phyloP scores from a whole-genome alignment of 2,888 invertebrate genomes.

The Ceramica pisi region DNA sequence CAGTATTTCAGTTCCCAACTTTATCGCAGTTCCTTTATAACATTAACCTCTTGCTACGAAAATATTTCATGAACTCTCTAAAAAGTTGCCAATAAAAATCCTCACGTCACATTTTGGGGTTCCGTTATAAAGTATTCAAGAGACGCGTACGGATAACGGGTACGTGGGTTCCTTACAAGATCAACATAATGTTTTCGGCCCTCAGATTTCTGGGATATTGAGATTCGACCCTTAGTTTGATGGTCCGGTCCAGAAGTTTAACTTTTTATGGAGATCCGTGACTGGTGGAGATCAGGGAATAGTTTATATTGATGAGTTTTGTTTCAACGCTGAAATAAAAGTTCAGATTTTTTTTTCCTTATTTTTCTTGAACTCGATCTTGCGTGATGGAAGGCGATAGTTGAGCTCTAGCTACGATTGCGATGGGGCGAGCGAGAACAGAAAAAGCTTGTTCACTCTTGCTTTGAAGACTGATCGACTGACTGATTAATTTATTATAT shows the following conservation, averaged over 20 bases:
- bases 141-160: constrained; percentile 36
- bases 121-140: constrained; percentile 63
- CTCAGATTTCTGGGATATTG: constrained; percentile 63
- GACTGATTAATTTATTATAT: no score
- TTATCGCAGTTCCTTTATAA: background rate
- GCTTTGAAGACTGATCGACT: no score
- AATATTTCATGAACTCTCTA: constrained; percentile 27
- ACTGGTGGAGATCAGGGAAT: constrained; percentile 1
- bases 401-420: no score
- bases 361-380: background rate
- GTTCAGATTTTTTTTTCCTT: background rate
- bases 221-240: constrained; percentile 48
- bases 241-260: constrained; percentile 15
- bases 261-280: constrained; percentile 49
- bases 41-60: background rate
- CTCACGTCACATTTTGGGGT: constrained; percentile 55
- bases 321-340: background rate
- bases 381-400: no score
- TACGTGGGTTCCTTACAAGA: constrained; percentile 69
- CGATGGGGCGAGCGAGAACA: no score
- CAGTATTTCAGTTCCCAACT: background rate
- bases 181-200: constrained; percentile 60
- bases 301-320: constrained; percentile 21
- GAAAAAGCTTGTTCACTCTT: no score
- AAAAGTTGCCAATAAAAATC: constrained; percentile 54